These are phyloP conservation scores for Euwallacea similis DNA, from an alignment of 1,140 invertebrate species.

Conservation along the genomic window DNA sequence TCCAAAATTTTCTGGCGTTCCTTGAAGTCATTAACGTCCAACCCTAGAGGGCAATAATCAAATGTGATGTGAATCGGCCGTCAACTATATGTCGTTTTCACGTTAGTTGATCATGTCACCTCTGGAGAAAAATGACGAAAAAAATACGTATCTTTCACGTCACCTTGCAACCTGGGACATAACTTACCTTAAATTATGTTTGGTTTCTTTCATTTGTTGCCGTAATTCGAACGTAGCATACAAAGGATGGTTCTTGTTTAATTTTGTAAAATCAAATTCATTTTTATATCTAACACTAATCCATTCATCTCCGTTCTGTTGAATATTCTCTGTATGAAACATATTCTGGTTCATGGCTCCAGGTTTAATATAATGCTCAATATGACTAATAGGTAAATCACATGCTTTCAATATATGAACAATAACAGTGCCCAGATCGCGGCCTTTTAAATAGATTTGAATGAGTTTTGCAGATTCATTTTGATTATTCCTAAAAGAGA, in stretches of 20 bases:
- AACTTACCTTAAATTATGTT: slow-evolving; percentile 50
- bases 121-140: too few relatives aligned
- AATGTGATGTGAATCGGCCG: too few relatives aligned
- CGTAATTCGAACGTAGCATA: slow-evolving; percentile 58
- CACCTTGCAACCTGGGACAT: not conserved
- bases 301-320: slow-evolving; percentile 21
- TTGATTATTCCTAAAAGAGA: slow-evolving; percentile 54
- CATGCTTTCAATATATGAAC: slow-evolving; percentile 77
- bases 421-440: slow-evolving; percentile 73
- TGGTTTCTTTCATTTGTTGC: slow-evolving; percentile 57
- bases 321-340: slow-evolving; percentile 18
- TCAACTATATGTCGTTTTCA: too few relatives aligned
- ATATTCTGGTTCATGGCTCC: slow-evolving; percentile 18
- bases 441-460: slow-evolving; percentile 69
- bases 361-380: slow-evolving; percentile 66
- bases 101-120: too few relatives aligned
- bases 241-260: slow-evolving; percentile 58
- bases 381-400: slow-evolving; percentile 79
- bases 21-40: too few relatives aligned
- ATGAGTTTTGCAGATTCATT: slow-evolving; percentile 66
- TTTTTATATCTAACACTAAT: slow-evolving; percentile 42
- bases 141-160: too few relatives aligned
- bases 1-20: too few relatives aligned
- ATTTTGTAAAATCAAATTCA: slow-evolving; percentile 57
- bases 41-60: too few relatives aligned